Evolutionary conservation across 2,113 vertebrate species (phyloP), one percentile per base, ranked within the genome.

Genomic region (Nestor notabilis): DNA sequence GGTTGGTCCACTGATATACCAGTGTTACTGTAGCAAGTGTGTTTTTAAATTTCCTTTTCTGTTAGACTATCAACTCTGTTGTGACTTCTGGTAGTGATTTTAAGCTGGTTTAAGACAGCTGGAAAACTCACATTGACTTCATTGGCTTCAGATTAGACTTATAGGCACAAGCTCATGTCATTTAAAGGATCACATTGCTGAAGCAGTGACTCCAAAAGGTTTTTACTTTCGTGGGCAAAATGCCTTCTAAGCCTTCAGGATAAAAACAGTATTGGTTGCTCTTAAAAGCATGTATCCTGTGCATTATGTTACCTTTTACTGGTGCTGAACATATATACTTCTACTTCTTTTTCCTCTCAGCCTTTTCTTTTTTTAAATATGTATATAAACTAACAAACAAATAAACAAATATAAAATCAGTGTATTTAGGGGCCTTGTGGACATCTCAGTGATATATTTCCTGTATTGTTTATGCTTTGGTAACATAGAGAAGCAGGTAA

Each of bases 31-130:
- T 64, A 94, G 89, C 50, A 78, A 87, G 60, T 31, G 12, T 66
- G 83, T 53, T 95, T 95, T 83, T 41, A 81, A 75, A 89, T 89
- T 89, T 94, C 25, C 20, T 78, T 74, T 83, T 83, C 71, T 83
- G 31, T 77, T 49, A 93, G 55, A 50, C 39, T 92, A 17, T 75
- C 63, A 92, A 35, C 68, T 78, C 28, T 76, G 24, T 64, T 90
- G 52, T 89, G 52, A 74, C n/a, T 86, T 77, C 46, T 9, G 41
- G 33, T 46, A 83, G 79, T 65, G 52, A 79, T 80, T 88, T 85
- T 83, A 80, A 95, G 66, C 31, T 82, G 44, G 46, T 58, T 90
- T 83, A 86, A 77, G 68, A 80, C 37, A 86, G 25, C 71, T 74
- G 39, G 71, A 86, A 92, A 91, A 74, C 28, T 75, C 55, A n/a